These are phyloP conservation scores for Hephaestus fuliginosus DNA, from an alignment of 2,797 vertebrate genomes.

Conservation along the genomic window DNA sequence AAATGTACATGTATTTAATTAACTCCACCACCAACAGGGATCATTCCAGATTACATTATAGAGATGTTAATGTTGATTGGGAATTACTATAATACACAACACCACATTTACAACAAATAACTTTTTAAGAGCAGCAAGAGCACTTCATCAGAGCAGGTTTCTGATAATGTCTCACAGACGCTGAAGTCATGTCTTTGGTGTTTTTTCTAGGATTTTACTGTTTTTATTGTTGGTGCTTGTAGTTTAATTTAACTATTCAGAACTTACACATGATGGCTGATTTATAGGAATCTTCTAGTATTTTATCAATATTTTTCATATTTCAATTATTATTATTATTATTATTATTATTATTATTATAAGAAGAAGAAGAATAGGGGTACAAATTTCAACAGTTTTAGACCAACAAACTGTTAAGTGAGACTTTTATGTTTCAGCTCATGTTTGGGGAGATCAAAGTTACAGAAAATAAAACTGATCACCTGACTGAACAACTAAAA, in stretches of 20 bases:
- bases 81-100: too few species aligned
- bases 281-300: neutral
- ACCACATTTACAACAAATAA: too few species aligned
- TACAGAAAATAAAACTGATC: too few species aligned
- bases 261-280: neutral
- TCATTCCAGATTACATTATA: neutral
- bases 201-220: too few species aligned
- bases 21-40: neutral
- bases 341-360: too few species aligned
- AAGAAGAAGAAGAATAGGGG: neutral
- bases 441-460: too few species aligned
- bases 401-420: neutral
- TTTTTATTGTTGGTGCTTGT: too few species aligned
- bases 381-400: neutral
- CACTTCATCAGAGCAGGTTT: neutral
- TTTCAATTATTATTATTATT: too few species aligned
- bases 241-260: neutral
- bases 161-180: neutral
- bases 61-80: neutral
- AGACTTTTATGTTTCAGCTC: too few species aligned
- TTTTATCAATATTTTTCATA: too few species aligned
- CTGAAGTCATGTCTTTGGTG: too few species aligned
- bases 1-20: neutral
- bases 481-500: too few species aligned
- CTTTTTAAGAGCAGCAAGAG: neutral